Evolutionary conservation across 1,140 invertebrate species (phyloP), one percentile per base, ranked within the genome.

Genomic region (Battus philenor): DNA sequence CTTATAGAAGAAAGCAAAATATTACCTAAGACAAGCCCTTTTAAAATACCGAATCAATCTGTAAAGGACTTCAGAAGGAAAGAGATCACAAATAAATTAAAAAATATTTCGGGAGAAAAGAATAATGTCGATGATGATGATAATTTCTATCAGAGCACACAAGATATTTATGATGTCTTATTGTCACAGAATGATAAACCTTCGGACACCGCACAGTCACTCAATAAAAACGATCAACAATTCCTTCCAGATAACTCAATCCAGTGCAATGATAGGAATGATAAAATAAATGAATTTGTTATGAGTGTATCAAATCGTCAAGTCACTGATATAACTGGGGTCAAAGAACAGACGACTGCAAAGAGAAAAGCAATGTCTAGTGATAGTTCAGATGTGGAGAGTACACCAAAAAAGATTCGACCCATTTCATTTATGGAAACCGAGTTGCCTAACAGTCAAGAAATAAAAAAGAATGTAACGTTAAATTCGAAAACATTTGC

Each of bases 71-170:
- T n/a, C 58, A 63, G 44, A 32, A 39, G 47, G 61, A 65, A 51
- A 34, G 59, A 5, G 47, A 39, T 36, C 9, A 12, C 44, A 49
- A 27, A 34, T 39, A 10, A 11, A 13, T 26, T 18, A 27, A 9
- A 29, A 45, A 41, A 45, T 45, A 53, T 24, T 26, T 11, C 12
- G n/a, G 54, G 49, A 53, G 13, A 30, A 50, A 49, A 47, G 45
- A 55, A 47, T 22, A n/a, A 6, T 29, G 44, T 10, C 34, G 57
- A 36, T 46, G 50, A 63, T 29, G 57, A 76, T 10, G 38, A 62
- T 7, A 70, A 67, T 43, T 81, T 76, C 61, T 85, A 85, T 54
- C 39, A 52, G n/a, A 57, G 59, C 1, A 85, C 81, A 1, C 81
- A 85, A 50, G 69, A 85, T 9, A 47, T 85, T 46, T 54, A 63